These are phyloP conservation scores for Pseudococcus jackbeardsleyi DNA, from an alignment of 2,888 invertebrate genomes.

Conservation along the genomic window DNA sequence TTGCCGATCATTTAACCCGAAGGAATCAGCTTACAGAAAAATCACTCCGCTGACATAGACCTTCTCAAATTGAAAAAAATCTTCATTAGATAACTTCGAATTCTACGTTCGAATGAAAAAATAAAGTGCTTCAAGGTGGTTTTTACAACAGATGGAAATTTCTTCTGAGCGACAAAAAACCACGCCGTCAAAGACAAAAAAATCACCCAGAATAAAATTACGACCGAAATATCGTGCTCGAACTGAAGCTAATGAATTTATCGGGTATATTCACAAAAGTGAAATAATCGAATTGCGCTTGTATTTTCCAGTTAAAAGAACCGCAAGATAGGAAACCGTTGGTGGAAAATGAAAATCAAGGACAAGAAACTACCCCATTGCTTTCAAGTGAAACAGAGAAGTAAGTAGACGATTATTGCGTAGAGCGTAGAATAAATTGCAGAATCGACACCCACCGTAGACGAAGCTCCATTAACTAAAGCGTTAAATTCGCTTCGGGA, in stretches of 20 bases:
- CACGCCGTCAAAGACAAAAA: not conserved
- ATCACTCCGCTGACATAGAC: not conserved
- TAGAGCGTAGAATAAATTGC: slow-evolving; percentile 16
- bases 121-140: not conserved
- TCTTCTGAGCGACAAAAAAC: not conserved
- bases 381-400: slow-evolving; percentile 62
- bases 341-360: slow-evolving; percentile 60
- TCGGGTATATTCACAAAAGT: slow-evolving; percentile 20
- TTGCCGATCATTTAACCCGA: not conserved
- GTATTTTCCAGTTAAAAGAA: slow-evolving; percentile 54
- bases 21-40: not conserved
- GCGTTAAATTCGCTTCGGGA: not conserved
- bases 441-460: slow-evolving; percentile 22
- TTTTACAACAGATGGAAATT: slow-evolving; percentile 18
- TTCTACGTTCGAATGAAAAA: not conserved
- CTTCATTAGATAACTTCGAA: not conserved
- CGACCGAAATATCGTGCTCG: not conserved
- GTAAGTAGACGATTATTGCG: slow-evolving; percentile 53
- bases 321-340: slow-evolving; percentile 34
- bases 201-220: not conserved
- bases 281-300: slow-evolving; percentile 32
- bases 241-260: slow-evolving; percentile 24
- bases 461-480: slow-evolving; percentile 41
- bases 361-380: slow-evolving; percentile 60
- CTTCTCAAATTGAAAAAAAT: not conserved